Evolutionary conservation across 2,797 vertebrate species (phyloP), one percentile per base, ranked within the genome.

Genomic region (Helicolenus hilgendorfi): DNA sequence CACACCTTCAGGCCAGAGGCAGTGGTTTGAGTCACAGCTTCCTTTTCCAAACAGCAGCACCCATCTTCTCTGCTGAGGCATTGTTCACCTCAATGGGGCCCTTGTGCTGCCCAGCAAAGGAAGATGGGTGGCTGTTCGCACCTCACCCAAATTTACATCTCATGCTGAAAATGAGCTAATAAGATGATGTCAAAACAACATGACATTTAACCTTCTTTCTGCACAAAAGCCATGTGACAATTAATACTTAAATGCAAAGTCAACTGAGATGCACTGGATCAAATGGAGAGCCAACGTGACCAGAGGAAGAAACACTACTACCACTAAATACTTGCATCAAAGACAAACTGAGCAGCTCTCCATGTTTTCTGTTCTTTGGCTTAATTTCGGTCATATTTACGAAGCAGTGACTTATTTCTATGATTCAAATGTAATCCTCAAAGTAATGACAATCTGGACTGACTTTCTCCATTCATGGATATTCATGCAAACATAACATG

Each of bases 1-100:
- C 84, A 92, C 95, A 95, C 96, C 93, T 96, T 84, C 4, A 86
- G 92, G 94, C 89, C 86, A 92, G 92, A 94, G 79, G 70, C 77
- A 72, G 64, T 22, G 55, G 53, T 81, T 84, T 77, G 72, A 67
- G 58, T 92, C 92, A 96, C 90, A 92, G 92, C 92, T 95, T 95
- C 92, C 90, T 90, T 95, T 81, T 89, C 65, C 79, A 96, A 96
- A 96, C 93, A 94, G 87, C 81, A 84, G 79, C 93, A 83, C 80
- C 75, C 76, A 88, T 92, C 77, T 83, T 80, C 36, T 92, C 85
- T 70, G 53, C 22, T 45, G 80, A 73, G 49, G 63, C 81, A 77
- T 86, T 93, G 85, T 90, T 92, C 63, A 59, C 27, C 67, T 91
- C 70, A 94, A 65, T 81, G 35, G 84, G 59, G 55, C 33, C 77